These are phyloP conservation scores for Herminia tarsipennalis DNA, from an alignment of 2,888 invertebrate genomes.

Conservation along the genomic window DNA sequence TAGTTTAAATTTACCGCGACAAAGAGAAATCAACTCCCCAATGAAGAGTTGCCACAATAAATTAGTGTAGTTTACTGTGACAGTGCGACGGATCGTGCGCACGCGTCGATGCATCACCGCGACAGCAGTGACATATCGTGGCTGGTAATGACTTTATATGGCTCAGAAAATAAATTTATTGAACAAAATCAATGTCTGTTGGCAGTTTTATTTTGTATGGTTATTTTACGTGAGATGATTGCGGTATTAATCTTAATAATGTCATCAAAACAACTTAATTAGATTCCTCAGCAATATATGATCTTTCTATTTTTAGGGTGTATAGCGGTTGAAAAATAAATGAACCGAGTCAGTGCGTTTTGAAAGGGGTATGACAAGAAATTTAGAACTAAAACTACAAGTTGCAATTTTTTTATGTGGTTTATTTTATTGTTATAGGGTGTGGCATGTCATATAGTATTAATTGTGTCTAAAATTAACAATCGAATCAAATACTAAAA, in stretches of 20 bases:
- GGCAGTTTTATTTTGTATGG: background rate
- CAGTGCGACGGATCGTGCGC: constrained; percentile 34
- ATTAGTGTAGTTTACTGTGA: constrained; percentile 51
- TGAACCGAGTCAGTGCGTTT: too few relatives aligned
- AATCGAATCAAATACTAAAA: too few relatives aligned
- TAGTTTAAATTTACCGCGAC: constrained; percentile 41
- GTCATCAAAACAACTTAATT: background rate
- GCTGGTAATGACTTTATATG: constrained; percentile 39
- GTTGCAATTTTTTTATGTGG: too few relatives aligned
- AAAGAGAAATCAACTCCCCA: constrained; percentile 53
- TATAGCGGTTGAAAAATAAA: too few relatives aligned
- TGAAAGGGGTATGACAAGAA: too few relatives aligned
- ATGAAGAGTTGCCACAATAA: constrained; percentile 53
- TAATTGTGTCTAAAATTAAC: too few relatives aligned
- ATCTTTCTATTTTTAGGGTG: too few relatives aligned
- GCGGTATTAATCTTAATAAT: background rate
- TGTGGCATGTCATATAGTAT: too few relatives aligned
- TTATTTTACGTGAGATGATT: background rate
- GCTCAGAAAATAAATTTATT: constrained; percentile 11
- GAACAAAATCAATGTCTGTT: constrained; percentile 10
- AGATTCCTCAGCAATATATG: too few relatives aligned
- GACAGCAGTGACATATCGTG: constrained; percentile 36
- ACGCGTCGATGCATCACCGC: constrained; percentile 32
- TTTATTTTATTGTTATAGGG: too few relatives aligned
- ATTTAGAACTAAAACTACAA: too few relatives aligned